Evolutionary conservation across 2,888 invertebrate genomes (phyloP).

Genomic region (Cordilura impudica): DNA sequence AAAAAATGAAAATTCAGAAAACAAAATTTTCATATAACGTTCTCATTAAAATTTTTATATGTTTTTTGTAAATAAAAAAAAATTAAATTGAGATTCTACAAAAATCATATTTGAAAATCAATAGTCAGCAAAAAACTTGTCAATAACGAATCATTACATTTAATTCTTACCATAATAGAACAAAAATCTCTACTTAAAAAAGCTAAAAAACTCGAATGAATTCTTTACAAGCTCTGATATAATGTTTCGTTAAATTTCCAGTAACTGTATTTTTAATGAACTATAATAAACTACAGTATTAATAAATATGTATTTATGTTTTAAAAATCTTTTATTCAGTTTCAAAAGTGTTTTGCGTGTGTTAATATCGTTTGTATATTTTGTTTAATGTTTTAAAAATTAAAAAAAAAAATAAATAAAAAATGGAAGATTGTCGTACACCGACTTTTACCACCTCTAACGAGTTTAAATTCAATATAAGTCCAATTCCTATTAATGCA

Average conservation of each 20-base stretch:
- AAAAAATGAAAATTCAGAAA: no score
- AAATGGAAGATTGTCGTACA: slow-evolving; percentile 65
- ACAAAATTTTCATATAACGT: no score
- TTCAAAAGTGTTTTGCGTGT: slow-evolving; percentile 13
- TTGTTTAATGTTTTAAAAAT: not conserved
- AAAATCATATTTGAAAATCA: no score
- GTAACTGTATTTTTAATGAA: slow-evolving; percentile 7
- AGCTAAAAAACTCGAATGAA: no score
- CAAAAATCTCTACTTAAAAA: no score
- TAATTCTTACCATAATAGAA: no score
- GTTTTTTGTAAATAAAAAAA: no score
- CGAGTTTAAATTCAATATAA: slow-evolving; percentile 59
- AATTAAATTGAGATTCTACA: no score
- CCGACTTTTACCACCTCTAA: slow-evolving; percentile 51
- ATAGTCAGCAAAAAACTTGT: no score
- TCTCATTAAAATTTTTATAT: no score
- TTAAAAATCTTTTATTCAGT: slow-evolving; percentile 1
- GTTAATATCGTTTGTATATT: not conserved
- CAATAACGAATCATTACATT: no score
- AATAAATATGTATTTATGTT: not conserved
- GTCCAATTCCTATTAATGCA: slow-evolving; percentile 56
- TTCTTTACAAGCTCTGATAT: no score
- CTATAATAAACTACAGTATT: not conserved
- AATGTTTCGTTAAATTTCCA: slow-evolving; percentile 35
- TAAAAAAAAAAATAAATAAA: not conserved